phyloP scores from a whole-genome alignment of 2,888 invertebrate genomes.

The Yponomeuta cagnagella region DNA sequence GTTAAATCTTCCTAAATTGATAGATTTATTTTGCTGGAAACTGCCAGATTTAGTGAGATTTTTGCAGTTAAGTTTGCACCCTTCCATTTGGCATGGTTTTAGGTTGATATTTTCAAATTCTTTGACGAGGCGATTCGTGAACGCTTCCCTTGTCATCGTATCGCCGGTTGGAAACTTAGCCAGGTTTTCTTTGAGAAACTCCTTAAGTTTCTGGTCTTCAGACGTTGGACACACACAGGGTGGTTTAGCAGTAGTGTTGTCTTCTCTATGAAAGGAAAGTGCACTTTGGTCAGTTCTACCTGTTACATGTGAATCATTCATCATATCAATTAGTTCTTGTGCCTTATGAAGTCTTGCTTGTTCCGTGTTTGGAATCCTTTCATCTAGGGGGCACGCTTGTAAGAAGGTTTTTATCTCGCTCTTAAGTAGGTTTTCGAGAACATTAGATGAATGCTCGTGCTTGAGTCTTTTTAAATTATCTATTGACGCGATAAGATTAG shows the following conservation, averaged over 20 bases:
- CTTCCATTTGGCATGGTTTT: background rate
- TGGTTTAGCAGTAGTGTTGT: background rate
- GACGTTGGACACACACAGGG: background rate
- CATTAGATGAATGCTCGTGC: background rate
- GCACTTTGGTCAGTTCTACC: too few relatives aligned
- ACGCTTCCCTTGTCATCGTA: background rate
- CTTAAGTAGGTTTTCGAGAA: background rate
- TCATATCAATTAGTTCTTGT: background rate
- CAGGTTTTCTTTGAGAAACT: background rate
- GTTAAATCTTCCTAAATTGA: background rate
- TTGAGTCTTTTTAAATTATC: background rate
- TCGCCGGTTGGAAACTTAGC: background rate
- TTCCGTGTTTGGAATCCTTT: background rate
- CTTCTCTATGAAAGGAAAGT: background rate
- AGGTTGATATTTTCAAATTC: background rate
- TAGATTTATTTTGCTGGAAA: background rate
- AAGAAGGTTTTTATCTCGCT: slow-evolving; percentile 1
- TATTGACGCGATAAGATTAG: background rate
- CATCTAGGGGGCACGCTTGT: background rate
- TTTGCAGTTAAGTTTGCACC: background rate
- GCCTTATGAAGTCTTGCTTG: background rate
- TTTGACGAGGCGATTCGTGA: background rate
- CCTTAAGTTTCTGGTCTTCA: background rate
- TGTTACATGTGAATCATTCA: background rate
- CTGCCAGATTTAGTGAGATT: background rate